Evolutionary conservation across 1,140 invertebrate genomes (phyloP), one percentile per base, ranked within the genome.

Genomic region (Oryctes rhinoceros): DNA sequence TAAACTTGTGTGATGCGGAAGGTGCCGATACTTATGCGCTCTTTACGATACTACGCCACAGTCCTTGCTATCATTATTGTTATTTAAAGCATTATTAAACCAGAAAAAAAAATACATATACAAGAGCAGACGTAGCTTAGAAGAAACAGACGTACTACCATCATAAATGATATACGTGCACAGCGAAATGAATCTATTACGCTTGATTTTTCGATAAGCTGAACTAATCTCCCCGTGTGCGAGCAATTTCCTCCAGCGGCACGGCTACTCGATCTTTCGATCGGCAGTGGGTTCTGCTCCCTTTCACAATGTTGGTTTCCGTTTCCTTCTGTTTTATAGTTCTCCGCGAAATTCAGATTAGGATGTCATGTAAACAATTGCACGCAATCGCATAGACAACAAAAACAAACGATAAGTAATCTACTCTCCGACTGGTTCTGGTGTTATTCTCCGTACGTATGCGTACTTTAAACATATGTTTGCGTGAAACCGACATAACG

Each of bases 301-400:
- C 53, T 59, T 59, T 59, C 53, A 7, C 53, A 59, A n/a, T 59
- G n/a, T n/a, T n/a, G 53, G 53, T 59, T 59, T 59, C 53, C 53
- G 15, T 59, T 59, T 59, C 53, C 53, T 18, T 59, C 53, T 59
- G 53, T 59, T 59, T 59, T n/a, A 59, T 59, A 59, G 53, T 59
- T 59, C 53, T 59, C 53, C 53, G 53, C 53, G n/a, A 59, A 59
- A 59, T 59, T 59, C 15, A 59, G 53, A 59, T 59, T 59, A 59
- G 53, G 53, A 59, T 59, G 39, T 44, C 39, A 59, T 59, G 53
- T 59, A 59, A 59, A 59, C 53, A 59, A 59, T 59, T 44, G 39
- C 39, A 59, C 15, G 53, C 18, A 59, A 59, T 59, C 53, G 53
- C 18, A n/a, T 18, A 18, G 15, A 18, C 15, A 59, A 59, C 53